Base-by-base conservation (phyloP, 2,888 invertebrate species). In the Papilio elwesi region DNA sequence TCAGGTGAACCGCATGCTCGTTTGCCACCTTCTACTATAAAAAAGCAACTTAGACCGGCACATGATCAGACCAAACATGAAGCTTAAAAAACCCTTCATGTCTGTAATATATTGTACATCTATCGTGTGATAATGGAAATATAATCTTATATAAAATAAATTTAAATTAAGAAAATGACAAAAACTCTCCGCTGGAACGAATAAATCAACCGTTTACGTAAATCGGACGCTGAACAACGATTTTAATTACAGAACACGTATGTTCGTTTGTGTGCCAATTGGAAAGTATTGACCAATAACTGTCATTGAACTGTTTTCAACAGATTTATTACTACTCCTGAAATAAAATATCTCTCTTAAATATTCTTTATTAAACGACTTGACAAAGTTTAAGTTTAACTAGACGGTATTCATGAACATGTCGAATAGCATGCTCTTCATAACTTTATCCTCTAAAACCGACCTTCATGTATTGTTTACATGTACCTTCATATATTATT, bases 131-230 rank as follows among this genome's bases (percentile, higher is more conserved):
- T 26, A 26, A 2, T 26, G 4, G 26, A 26, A 2, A 26, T 4
- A 26, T 26, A 26, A 26, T 26, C 4, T 26, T 2, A 26, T 26
- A 26, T 26, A 2, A 48, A 8, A 48, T 48, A 48, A 4, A 4
- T 48, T 10, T 48, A 48, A 10, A 48, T 48, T 48, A 59, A 26
- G n/a, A 47, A 43, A 48, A 38, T 48, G 11, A 47, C 13, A 26
- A 47, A 63, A 26, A 26, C 6, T 47, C 36, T 11, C 36, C 0
- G 15, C 16, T 36, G 53, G 16, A 53, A 16, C 1, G 11, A 53
- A 52, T 67, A 66, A 66, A 68, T 65, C 13, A 43, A 10, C 9
- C 49, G 52, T 67, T 75, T 74, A 77, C 75, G 71, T 70, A 71
- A 76, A 74, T 69, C 64, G 9, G 26, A 64, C 68, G 59, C 36